Conservation (phyloP, 2,888 invertebrate genomes). For the Entomobrya proxima region DNA sequence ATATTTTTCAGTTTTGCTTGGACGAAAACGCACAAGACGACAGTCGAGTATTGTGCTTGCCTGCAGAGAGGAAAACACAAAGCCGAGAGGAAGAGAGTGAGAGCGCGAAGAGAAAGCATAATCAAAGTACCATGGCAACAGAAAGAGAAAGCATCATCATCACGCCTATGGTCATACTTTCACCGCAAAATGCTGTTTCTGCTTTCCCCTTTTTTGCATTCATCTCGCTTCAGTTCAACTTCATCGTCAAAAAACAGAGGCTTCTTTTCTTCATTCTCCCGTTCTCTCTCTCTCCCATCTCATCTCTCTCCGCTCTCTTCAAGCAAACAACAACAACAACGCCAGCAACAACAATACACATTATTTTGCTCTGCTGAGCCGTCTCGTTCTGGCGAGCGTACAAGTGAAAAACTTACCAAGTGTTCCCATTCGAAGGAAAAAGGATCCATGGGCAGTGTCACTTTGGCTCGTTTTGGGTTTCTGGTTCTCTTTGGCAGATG, state of each 20-base stretch:
- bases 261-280: neutral
- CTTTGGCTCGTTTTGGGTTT: slow-evolving; percentile 76
- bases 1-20: no score
- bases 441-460: slow-evolving; percentile 93
- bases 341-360: neutral
- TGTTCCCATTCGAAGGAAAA: slow-evolving; percentile 93
- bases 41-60: no score
- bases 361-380: neutral
- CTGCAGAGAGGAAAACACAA: no score
- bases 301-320: neutral
- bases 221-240: neutral
- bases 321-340: neutral
- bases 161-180: neutral
- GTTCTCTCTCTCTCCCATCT: neutral
- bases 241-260: neutral
- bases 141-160: neutral
- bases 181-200: slow-evolving; percentile 22
- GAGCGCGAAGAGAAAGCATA: no score
- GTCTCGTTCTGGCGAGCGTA: neutral
- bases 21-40: no score
- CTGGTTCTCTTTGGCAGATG: slow-evolving; percentile 72
- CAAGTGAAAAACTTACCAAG: slow-evolving; percentile 84
- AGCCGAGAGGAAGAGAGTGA: no score
- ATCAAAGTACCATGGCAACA: slow-evolving; percentile 4
- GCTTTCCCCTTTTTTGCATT: slow-evolving; percentile 15